Base-by-base conservation (phyloP, 2,888 invertebrate genomes). In the Cyaniris semiargus region DNA sequence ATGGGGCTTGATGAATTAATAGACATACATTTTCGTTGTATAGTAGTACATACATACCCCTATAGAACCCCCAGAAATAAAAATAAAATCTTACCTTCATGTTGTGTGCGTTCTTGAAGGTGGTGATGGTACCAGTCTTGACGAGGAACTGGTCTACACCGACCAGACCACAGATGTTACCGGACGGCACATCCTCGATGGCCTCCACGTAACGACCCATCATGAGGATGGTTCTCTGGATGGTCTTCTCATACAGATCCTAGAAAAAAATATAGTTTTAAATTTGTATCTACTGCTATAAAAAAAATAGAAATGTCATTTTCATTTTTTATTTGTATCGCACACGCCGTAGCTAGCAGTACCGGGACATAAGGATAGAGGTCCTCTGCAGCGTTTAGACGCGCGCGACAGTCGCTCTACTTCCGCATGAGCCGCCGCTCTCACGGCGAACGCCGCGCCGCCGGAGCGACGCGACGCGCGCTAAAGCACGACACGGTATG, bases 131-230 rank as follows among this genome's bases (percentile, higher is more conserved):
- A 86, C 99, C 99, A 82, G 99, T 99, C 94, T 99, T 99, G 79
- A 99, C 97, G 88, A 99, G 96, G 95, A 98, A 99, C 95, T 99
- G 99, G 95, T 99, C 99, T 76, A 99, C 99, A 88, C 99, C 99
- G 83, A 99, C 99, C 87, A 99, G 96, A 95, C 99, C 99, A 90
- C 99, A 99, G 94, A 99, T 99, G 96, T 99, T 99, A 86, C 99
- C 99, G 83, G 97, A 98, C 79, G 99, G 99, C 81, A 99, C 99
- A 95, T 99, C 99, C 93, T 99, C 99, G 86, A 99, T 99, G 81
- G 99, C 98, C 94, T 99, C 99, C 79, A 98, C 98, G 88, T 99
- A 99, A 94, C 99, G 98, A 82, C 99, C 99, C 99, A 99, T 99
- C 99, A 99, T 99, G 87, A 99, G 96, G 90, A 99, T 99, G 80